Conservation (phyloP, 2,888 invertebrate species). For the Lissocephala sabroskyi region DNA sequence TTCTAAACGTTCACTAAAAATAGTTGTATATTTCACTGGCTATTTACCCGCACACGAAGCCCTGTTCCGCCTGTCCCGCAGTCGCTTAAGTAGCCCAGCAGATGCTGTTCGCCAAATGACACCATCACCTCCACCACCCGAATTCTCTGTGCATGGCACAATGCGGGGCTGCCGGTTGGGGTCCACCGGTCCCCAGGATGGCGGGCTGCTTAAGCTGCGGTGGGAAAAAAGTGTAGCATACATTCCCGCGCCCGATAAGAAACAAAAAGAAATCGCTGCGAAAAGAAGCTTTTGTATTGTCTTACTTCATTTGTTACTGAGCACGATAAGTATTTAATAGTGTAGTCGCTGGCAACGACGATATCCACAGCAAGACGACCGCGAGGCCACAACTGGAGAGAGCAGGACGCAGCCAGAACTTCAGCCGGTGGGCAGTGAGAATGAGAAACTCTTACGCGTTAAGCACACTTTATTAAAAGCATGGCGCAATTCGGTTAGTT, state of each 20-base stretch:
- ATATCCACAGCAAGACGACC: too few species aligned
- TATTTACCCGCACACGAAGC: constrained; percentile 5
- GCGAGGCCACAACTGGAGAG: too few species aligned
- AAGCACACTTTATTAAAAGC: constrained; percentile 1
- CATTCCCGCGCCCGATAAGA: background rate
- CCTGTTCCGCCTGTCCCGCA: background rate
- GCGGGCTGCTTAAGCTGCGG: too few species aligned
- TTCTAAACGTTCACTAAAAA: constrained; percentile 58
- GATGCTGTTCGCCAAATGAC: constrained; percentile 9
- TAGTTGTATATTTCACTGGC: constrained; percentile 44
- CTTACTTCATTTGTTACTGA: constrained; percentile 39
- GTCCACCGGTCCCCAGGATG: too few species aligned
- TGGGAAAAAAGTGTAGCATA: constrained; percentile 2
- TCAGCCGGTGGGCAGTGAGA: too few species aligned
- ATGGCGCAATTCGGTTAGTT: constrained; percentile 21
- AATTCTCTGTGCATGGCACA: background rate
- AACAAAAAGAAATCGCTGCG: background rate
- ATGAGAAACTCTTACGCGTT: constrained; percentile 32
- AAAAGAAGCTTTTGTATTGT: constrained; percentile 52
- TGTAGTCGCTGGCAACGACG: background rate
- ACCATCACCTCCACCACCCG: constrained; percentile 1
- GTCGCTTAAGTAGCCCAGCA: constrained; percentile 12
- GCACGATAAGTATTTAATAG: constrained; percentile 2
- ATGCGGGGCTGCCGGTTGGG: too few species aligned
- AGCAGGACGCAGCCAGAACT: too few species aligned